These are phyloP conservation scores for Anguilla pacifica DNA, from an alignment of 2,797 vertebrate genomes.

Conservation along the genomic window DNA sequence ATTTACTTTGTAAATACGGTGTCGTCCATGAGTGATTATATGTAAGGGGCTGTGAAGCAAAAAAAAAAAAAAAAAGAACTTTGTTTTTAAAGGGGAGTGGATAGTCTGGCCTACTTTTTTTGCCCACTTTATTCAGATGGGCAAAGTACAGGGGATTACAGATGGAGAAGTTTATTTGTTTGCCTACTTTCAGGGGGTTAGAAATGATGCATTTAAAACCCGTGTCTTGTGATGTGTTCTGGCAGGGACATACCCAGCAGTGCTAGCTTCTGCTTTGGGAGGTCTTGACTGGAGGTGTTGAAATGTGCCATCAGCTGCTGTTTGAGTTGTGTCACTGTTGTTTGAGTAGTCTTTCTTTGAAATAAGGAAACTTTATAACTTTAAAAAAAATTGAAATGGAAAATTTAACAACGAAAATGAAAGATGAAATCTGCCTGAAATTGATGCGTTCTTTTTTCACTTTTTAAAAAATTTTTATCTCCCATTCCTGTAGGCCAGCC, in stretches of 20 bases:
- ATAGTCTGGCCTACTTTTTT: neutral
- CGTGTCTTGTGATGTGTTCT: neutral
- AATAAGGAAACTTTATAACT: neutral
- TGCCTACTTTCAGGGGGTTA: too few relatives aligned
- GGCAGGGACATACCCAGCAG: neutral
- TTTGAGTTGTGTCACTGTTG: neutral
- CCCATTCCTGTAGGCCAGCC: conserved; percentile 50
- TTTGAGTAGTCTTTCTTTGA: neutral
- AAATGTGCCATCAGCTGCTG: neutral
- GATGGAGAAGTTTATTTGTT: neutral
- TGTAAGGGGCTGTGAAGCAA: neutral
- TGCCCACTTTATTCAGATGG: neutral
- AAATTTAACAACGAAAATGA: neutral
- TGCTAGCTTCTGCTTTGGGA: neutral
- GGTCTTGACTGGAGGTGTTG: neutral
- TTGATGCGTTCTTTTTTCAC: neutral
- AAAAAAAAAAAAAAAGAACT: too few relatives aligned
- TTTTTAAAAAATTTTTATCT: neutral
- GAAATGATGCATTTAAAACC: too few relatives aligned
- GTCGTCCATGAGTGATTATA: conserved; percentile 14
- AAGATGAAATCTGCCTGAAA: neutral
- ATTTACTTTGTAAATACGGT: neutral
- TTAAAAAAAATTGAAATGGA: neutral
- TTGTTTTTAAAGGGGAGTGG: neutral
- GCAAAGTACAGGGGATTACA: neutral